Evolutionary conservation across 2,113 vertebrate species (phyloP), one percentile per base, ranked within the genome.

Genomic region (Aldabrachelys gigantea): DNA sequence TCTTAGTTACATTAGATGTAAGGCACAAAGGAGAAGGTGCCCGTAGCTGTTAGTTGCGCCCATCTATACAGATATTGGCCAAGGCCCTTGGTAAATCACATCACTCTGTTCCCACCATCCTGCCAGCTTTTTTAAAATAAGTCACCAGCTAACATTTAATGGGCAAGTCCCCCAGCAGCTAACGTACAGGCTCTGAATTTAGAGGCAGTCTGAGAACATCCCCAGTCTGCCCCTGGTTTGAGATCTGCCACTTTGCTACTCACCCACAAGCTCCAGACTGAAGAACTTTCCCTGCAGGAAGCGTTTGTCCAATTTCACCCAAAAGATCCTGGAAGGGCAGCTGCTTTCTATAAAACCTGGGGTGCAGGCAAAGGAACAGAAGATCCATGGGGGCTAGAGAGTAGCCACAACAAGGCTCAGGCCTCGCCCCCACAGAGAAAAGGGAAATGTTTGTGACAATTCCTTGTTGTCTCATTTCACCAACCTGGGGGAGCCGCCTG

Each of bases 221-320:
- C 85, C 27, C 41, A 92, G 44, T 9, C 29, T 86, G 81, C 41
- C 16, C 10, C 21, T 84, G 81, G 8, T 35, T 89, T 1, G 0
- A 82, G 22, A 59, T 54, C 41, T 93, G 79, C 59, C 83, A 44
- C 82, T 91, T 65, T 94, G 90, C 83, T 81, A 94, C 95, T 97
- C 89, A 97, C 95, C 96, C 29, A 93, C 72, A 76, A 97, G 91
- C 95, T 97, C 96, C 84, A 96, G 89, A 47, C 41, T 86, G 84
- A 97, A 95, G 94, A 95, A 94, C 86, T 96, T 97, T 57, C 89
- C 91, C 52, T 95, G 90, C 75, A 96, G 96, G 50, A 95, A 93
- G 86, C 85, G 78, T 80, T 88, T 93, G 84, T 96, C 91, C 81
- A 96, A 27, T 87, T 96, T 98, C 94, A 96, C 94, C 95, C 92